Percentiles rank a stretch among this genome's conserved stretches.
Conservation (phyloP, 1,140 invertebrate genomes). For the Achatina immaculata region DNA sequence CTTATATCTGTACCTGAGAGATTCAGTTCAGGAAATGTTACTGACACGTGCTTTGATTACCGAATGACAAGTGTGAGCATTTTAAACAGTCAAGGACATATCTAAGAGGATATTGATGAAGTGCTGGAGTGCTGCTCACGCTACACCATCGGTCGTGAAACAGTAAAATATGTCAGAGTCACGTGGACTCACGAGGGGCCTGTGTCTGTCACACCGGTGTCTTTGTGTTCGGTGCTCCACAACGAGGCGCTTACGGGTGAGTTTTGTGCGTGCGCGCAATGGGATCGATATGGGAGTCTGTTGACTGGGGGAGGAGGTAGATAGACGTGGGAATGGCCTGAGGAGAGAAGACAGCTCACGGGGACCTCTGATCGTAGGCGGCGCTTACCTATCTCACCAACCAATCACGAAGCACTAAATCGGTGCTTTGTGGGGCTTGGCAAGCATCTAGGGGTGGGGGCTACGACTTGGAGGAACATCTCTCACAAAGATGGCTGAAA, state of each 20-base stretch:
- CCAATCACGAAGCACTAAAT: neutral
- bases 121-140: no score
- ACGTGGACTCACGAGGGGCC: neutral
- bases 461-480: neutral
- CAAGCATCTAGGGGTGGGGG: neutral
- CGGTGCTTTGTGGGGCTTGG: neutral
- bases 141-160: no score
- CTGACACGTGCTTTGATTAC: no score
- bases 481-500: neutral
- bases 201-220: neutral
- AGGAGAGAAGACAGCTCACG: neutral
- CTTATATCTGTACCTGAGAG: no score
- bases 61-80: no score
- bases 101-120: no score
- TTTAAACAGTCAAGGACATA: no score
- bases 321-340: neutral
- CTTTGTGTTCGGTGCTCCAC: neutral
- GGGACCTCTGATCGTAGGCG: neutral
- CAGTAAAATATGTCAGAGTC: neutral
- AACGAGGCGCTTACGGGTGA: neutral
- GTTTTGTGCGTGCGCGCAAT: neutral
- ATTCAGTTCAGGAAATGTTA: no score
- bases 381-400: constrained; percentile 2
- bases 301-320: neutral
- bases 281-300: neutral